Conservation (phyloP, 53 echinoderm and acorn worm genomes). For the Henricia sp. region DNA sequence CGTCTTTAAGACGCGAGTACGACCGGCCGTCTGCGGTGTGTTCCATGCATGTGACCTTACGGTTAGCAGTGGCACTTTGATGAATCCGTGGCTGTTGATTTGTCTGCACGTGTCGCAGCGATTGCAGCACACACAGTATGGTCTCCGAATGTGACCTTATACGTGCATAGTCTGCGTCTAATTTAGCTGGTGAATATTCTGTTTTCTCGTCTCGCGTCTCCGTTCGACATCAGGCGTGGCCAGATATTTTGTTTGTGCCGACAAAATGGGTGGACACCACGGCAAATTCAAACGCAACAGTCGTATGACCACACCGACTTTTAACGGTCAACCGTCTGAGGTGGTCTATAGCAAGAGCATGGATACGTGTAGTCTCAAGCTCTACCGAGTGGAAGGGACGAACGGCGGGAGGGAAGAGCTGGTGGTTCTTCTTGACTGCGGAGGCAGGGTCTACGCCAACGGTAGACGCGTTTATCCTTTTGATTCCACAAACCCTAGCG, state of each 20-base stretch:
- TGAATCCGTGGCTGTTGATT: constrained; percentile 32
- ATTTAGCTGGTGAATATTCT: constrained; percentile 1
- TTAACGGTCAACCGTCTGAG: constrained; percentile 80
- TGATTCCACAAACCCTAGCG: constrained; percentile 60
- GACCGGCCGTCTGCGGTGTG: neutral
- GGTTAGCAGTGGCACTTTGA: neutral
- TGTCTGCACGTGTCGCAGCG: constrained; percentile 24
- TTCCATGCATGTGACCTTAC: neutral
- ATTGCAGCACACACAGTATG: neutral
- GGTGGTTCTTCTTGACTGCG: constrained; percentile 92
- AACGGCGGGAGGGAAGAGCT: constrained; percentile 74
- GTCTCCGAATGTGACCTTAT: neutral
- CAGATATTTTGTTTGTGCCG: neutral
- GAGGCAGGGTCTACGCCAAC: constrained; percentile 94
- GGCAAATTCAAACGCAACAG: constrained; percentile 52
- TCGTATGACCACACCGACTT: constrained; percentile 20
- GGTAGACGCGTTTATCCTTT: constrained; percentile 94
- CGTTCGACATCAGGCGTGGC: constrained; percentile 35
- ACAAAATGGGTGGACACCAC: constrained; percentile 59
- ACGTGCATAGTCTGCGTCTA: neutral
- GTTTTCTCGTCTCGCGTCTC: no score
- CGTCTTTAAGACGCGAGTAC: neutral
- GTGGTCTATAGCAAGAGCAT: constrained; percentile 94
- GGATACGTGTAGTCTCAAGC: constrained; percentile 93
- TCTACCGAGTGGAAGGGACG: constrained; percentile 81